A percentile compares a stretch with the other conserved stretches of the same genome.
Conservation (phyloP, 2,888 invertebrate species). For the Cosmopolites sordidus region DNA sequence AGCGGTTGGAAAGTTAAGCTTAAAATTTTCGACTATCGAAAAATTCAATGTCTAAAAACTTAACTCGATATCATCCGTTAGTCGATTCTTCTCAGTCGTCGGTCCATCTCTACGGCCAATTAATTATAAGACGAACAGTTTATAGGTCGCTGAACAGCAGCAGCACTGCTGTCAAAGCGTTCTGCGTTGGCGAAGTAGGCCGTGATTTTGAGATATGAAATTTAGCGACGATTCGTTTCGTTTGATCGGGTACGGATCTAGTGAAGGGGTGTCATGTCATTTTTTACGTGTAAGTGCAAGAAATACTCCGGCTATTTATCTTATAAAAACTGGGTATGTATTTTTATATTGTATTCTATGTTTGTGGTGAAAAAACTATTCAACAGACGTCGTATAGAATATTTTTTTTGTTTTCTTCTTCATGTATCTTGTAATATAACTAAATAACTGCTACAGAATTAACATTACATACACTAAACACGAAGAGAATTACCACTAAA, state of each 20-base stretch:
- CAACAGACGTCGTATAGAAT: too few species aligned
- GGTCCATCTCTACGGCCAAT: conserved; percentile 3
- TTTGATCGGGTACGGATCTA: neutral
- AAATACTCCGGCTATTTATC: conserved; percentile 16
- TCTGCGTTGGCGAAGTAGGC: conserved; percentile 15
- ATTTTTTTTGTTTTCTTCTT: too few species aligned
- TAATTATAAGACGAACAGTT: conserved; percentile 20
- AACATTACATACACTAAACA: too few species aligned
- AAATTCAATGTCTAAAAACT: neutral
- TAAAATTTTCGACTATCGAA: neutral
- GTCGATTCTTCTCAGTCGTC: too few species aligned
- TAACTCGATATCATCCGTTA: too few species aligned
- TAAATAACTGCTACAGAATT: too few species aligned
- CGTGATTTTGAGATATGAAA: conserved; percentile 9
- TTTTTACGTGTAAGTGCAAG: conserved; percentile 18
- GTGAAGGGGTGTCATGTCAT: conserved; percentile 9
- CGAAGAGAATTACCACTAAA: too few species aligned
- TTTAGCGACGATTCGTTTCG: conserved; percentile 1
- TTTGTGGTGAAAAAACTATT: too few species aligned
- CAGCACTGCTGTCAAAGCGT: conserved; percentile 1
- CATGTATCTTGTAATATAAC: too few species aligned
- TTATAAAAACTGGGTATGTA: conserved; percentile 11
- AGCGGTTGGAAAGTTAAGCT: neutral
- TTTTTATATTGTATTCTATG: neutral
- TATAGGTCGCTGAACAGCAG: conserved; percentile 11